phyloP scores from a whole-genome alignment of 2,888 invertebrate species.

The Melanostoma scalare region DNA sequence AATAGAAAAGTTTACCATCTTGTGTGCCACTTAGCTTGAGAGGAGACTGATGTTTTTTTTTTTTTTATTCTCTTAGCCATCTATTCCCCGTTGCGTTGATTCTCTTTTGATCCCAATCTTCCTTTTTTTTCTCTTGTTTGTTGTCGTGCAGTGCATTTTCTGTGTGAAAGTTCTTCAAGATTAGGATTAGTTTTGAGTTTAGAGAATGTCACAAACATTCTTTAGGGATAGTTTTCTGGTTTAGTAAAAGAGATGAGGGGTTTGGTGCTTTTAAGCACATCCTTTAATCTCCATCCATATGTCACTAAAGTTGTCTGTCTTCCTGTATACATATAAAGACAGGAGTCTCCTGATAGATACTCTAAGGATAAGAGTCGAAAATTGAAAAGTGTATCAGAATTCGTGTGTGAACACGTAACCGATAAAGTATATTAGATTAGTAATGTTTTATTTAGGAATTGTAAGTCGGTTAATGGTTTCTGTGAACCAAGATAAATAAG shows the following conservation, averaged over 20 bases:
- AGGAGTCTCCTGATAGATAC: not conserved
- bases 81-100: not conserved
- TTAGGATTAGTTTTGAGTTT: constrained; percentile 66
- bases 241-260: not conserved
- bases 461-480: not conserved
- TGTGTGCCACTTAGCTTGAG: constrained; percentile 54
- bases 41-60: constrained; percentile 15
- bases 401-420: not conserved
- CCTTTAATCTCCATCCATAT: constrained; percentile 29
- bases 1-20: constrained; percentile 68
- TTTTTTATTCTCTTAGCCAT: not conserved
- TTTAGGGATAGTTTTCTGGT: constrained; percentile 56
- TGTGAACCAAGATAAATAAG: not conserved
- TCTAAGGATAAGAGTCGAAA: constrained; percentile 6
- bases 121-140: not conserved
- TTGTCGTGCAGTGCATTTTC: constrained; percentile 3
- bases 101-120: not conserved
- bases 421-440: constrained; percentile 9
- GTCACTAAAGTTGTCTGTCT: constrained; percentile 5
- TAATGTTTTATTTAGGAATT: constrained; percentile 9
- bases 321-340: not conserved
- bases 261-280: constrained; percentile 36
- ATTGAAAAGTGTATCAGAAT: constrained; percentile 24
- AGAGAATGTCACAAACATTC: constrained; percentile 61
- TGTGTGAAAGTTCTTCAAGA: constrained; percentile 46